Conservation (phyloP, 2,797 vertebrate genomes). For the Notamacropus eugenii region DNA sequence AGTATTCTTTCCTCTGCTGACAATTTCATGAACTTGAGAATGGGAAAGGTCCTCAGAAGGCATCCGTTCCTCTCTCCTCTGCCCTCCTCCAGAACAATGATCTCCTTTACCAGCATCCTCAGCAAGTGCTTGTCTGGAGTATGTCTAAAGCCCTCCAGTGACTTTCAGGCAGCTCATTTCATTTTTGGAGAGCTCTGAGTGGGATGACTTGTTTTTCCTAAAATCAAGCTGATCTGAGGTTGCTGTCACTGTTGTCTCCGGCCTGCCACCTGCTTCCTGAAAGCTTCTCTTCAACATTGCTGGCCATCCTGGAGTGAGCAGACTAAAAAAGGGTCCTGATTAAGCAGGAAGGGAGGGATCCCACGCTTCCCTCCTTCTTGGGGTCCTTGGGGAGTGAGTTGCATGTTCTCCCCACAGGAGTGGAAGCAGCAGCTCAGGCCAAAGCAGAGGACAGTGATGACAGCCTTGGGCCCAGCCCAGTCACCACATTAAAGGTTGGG, state of each 20-base stretch:
- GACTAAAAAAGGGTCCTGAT: background rate
- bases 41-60: background rate
- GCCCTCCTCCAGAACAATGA: background rate
- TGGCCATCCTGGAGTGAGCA: background rate
- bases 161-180: background rate
- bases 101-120: background rate
- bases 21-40: background rate
- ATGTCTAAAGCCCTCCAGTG: background rate
- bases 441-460: slow-evolving; percentile 66
- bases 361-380: background rate
- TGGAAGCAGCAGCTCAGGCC: slow-evolving; percentile 64
- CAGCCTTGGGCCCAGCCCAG: slow-evolving; percentile 49
- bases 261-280: background rate
- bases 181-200: background rate
- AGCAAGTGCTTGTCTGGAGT: background rate
- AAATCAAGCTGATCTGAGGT: background rate
- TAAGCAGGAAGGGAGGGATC: background rate
- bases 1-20: background rate
- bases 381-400: background rate
- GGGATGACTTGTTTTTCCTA: background rate
- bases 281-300: background rate
- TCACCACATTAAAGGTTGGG: slow-evolving; percentile 69
- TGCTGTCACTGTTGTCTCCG: background rate
- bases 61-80: background rate
- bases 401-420: slow-evolving; percentile 61